Base-by-base conservation (phyloP, 2,888 invertebrate genomes). In the Aelia acuminata region DNA sequence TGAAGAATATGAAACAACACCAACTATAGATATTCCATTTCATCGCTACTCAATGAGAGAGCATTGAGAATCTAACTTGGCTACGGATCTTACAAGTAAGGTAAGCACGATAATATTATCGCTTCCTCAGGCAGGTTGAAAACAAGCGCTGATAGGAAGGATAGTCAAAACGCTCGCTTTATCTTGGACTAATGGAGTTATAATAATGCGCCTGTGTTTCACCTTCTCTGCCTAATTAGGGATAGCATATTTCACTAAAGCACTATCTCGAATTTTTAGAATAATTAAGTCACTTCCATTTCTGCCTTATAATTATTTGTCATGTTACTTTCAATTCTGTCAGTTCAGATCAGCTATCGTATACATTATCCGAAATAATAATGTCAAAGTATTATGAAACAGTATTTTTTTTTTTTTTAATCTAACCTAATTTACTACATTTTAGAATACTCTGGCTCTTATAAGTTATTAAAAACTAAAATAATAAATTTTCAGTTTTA, bases 251-350 rank as follows among this genome's bases (percentile, higher is more conserved):
- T 80, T 47, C 43, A n/a, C 43, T 4, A 35, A 0, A 43, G 43
- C 80, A 43, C 80, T 80, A 80, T 80, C 80, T 80, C 13, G 18
- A 43, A 80, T 80, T 80, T 80, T 80, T 80, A 80, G 43, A 80
- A 22, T 80, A 43, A 80, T 80, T 80, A 80, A 80, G 80, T 80
- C 80, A 80, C 22, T 80, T 80, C 80, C 80, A 47, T 80, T 80
- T 13, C 80, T 80, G 15, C 80, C 80, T 43, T 80, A n/a, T 80
- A 43, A 80, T 80, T 80, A 80, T 80, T 80, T 43, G 35, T 70
- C 63, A 70, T 70, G 57, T 70, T 35, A 11, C 63, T 20, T 70
- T 70, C 43, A 31, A 35, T 35, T 70, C 63, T 1, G 18, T 70
- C 22, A n/a, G n/a, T n/a, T n/a, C n/a, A n/a, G n/a, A n/a, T 35